Base-by-base conservation (phyloP, 2,113 vertebrate genomes). In the Thomomys bottae region DNA sequence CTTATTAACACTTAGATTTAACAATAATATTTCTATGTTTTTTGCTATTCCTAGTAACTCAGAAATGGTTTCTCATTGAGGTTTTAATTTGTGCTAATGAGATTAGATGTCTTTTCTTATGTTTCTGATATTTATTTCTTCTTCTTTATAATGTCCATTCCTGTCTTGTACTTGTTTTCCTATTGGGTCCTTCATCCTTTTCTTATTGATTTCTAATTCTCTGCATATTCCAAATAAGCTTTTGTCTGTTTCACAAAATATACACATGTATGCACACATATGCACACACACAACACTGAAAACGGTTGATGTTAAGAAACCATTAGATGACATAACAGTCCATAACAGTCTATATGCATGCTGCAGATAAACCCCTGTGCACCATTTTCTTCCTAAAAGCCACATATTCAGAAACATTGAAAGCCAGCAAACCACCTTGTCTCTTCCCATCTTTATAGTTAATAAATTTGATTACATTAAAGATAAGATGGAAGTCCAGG, bases 401-500 rank as follows among this genome's bases (percentile, higher is more conserved):
- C n/a, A n/a, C n/a, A n/a, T n/a, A n/a, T n/a, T n/a, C n/a, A n/a
- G n/a, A n/a, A n/a, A n/a, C n/a, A n/a, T n/a, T n/a, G n/a, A n/a
- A n/a, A n/a, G n/a, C n/a, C n/a, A n/a, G 14, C 45, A 49, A 12
- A 49, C 14, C 9, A 49, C 49, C 34, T 42, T 87, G 23, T 45
- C n/a, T 87, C 32, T 32, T 91, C 32, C 32, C 77, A 36, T 76
- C 61, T 45, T 75, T 76, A 75, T 18, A 2, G 21, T 18, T 75
- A 26, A 76, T 73, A 36, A 81, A 81, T 21, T 77, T 70, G 32
- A 68, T 20, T 36, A 42, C 21, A 77, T 23, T 83, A 82, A 63
- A 49, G 30, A 81, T 49, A 67, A 87, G 61, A 92, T 83, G 70
- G n/a, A n/a, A n/a, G n/a, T n/a, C n/a, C n/a, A n/a, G n/a, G n/a